phyloP scores from a whole-genome alignment of 2,888 invertebrate species.

The Pedicia rivosa region DNA sequence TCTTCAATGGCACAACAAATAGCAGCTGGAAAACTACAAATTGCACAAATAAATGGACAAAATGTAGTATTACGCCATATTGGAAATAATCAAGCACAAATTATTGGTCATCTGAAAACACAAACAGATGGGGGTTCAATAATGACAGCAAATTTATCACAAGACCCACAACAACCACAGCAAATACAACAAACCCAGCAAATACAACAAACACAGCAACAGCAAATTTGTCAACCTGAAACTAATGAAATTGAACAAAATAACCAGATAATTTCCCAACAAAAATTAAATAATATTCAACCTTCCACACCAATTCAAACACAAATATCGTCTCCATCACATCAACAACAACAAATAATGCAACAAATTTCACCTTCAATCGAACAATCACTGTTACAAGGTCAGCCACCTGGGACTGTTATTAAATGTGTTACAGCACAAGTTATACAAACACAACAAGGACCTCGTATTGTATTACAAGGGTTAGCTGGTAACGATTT shows the following conservation, averaged over 20 bases:
- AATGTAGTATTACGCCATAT: conserved; percentile 68
- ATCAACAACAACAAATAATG: conserved; percentile 9
- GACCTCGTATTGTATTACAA: conserved; percentile 72
- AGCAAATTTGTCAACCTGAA: conserved; percentile 4
- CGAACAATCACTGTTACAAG: conserved; percentile 56
- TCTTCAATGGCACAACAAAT: conserved; percentile 64
- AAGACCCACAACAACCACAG: conserved; percentile 14
- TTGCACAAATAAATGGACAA: conserved; percentile 72
- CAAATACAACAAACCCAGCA: conserved; percentile 15
- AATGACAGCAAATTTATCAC: conserved; percentile 5
- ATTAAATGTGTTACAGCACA: conserved; percentile 79
- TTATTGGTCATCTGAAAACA: conserved; percentile 54
- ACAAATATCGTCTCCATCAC: conserved; percentile 15
- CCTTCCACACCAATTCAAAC: conserved; percentile 14
- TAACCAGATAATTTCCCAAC: neutral
- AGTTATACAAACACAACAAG: conserved; percentile 69
- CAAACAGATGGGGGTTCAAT: conserved; percentile 29
- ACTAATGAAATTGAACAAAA: conserved; percentile 2
- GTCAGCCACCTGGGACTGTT: conserved; percentile 71
- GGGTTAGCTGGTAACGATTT: conserved; percentile 71
- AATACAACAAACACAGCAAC: conserved; percentile 10
- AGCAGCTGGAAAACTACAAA: conserved; percentile 65
- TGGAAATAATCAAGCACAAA: conserved; percentile 62
- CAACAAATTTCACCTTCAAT: conserved; percentile 27
- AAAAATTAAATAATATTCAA: conserved; percentile 5